Evolutionary conservation across 2,888 invertebrate species (phyloP).

Genomic region (Hirtodrosophila cameraria): DNA sequence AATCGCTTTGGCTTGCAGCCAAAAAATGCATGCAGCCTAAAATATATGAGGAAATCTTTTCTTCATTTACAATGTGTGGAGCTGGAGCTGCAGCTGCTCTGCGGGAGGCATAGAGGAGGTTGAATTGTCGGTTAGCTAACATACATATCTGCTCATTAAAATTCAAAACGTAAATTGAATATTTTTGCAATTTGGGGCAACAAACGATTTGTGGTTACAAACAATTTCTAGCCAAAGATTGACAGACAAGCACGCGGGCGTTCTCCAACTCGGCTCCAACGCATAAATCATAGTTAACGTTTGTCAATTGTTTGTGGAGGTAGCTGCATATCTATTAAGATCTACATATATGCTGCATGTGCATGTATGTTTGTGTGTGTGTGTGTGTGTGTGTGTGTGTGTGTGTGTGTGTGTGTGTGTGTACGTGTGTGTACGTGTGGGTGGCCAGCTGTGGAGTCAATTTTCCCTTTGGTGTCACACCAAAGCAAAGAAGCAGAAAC

Average conservation of each 20-base stretch:
- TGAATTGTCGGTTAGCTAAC: too few relatives aligned
- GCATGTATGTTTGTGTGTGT: neutral
- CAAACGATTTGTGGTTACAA: conserved; percentile 55
- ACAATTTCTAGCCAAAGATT: conserved; percentile 21
- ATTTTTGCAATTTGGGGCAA: conserved; percentile 62
- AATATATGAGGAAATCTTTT: conserved; percentile 45
- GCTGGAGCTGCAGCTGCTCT: neutral
- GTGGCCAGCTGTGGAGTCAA: conserved; percentile 9
- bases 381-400: conserved; percentile 2
- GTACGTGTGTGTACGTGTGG: too few relatives aligned
- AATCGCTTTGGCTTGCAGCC: conserved; percentile 34
- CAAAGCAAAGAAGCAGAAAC: too few relatives aligned
- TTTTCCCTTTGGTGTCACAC: too few relatives aligned
- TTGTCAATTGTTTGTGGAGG: conserved; percentile 54
- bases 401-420: too few relatives aligned
- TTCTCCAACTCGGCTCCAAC: neutral
- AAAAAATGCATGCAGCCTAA: conserved; percentile 38
- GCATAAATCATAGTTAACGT: conserved; percentile 60
- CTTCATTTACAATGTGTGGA: conserved; percentile 25
- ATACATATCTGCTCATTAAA: conserved; percentile 54
- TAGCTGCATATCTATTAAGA: conserved; percentile 12
- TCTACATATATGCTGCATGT: conserved; percentile 10
- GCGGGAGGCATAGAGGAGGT: neutral
- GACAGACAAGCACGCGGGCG: conserved; percentile 32
- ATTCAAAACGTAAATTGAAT: conserved; percentile 53